phyloP scores from a whole-genome alignment of 1,140 invertebrate genomes.

The Euborellia annulipes region DNA sequence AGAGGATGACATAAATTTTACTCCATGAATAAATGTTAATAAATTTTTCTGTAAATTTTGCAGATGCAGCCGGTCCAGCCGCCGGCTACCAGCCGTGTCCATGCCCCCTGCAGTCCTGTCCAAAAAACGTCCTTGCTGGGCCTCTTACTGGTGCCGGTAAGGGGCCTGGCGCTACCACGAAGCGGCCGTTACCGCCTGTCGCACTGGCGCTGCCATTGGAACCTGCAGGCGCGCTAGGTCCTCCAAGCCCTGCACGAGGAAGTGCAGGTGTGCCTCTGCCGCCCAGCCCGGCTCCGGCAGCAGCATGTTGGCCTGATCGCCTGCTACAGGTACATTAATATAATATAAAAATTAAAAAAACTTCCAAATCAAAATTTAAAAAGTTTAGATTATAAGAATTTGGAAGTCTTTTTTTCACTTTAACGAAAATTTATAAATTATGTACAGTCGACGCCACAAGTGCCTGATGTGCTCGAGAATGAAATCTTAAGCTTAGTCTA shows the following conservation, averaged over 20 bases:
- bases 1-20: neutral
- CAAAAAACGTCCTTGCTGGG: slow-evolving; percentile 94
- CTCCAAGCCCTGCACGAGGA: slow-evolving; percentile 48
- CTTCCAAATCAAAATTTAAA: slow-evolving; percentile 19
- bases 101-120: slow-evolving; percentile 77
- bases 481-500: no score
- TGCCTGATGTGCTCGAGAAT: no score
- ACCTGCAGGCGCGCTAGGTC: slow-evolving; percentile 38
- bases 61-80: slow-evolving; percentile 39
- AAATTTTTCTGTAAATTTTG: slow-evolving; percentile 14
- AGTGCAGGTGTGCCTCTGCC: slow-evolving; percentile 40
- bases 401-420: no score
- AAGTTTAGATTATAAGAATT: no score
- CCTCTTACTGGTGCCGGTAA: slow-evolving; percentile 81
- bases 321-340: no score
- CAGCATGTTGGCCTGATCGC: neutral
- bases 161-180: slow-evolving; percentile 34
- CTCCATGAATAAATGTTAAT: neutral
- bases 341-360: neutral
- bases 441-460: no score
- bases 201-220: slow-evolving; percentile 43
- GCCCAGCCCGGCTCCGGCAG: slow-evolving; percentile 26
- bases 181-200: slow-evolving; percentile 32
- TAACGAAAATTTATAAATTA: no score
- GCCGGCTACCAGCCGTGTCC: slow-evolving; percentile 50